Base-by-base conservation (phyloP, 1,140 invertebrate genomes). In the Pseudomyrmex dendroicus region DNA sequence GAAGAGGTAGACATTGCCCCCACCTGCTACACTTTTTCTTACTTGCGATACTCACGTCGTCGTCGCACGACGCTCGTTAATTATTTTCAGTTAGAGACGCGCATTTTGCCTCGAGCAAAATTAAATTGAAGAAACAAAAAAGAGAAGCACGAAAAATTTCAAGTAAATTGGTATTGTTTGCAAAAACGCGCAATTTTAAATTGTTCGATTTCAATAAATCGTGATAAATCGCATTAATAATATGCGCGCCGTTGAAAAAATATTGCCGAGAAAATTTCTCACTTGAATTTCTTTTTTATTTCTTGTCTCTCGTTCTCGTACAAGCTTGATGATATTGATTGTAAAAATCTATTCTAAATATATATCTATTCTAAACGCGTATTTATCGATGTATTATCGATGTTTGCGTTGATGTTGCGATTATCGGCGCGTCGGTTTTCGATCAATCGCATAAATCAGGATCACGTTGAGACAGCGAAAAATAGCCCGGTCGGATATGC, bases 401-500 rank as follows among this genome's bases (percentile, higher is more conserved):
- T 56, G 67, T 15, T 35, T 35, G 48, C n/a, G 50, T 48, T 48
- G 48, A 73, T 20, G 72, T 73, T 76, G 44, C 35, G 76, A 80
- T 72, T 80, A 80, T 80, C 76, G 44, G 63, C 56, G 44, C 57
- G 22, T 77, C 82, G 82, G 7, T 50, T 77, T 10, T 59, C 44
- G 54, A 84, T 84, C 64, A 68, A 84, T 84, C 73, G 76, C 22
- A 80, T 80, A 72, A 80, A 80, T 80, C 76, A 80, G 22, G 66
- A 72, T 80, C 54, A 56, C 59, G 48, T 82, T 72, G 64, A 59
- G 73, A 84, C 77, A 84, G 84, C 57, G 74, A 74, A 76, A 88
- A 82, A 82, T 86, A 86, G 78, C 85, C 84, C 83, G 83, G 80
- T 84, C 87, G 87, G 84, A 66, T 67, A 86, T 89, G 78, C 84